Percentiles rank a stretch among this genome's conserved stretches.
Conservation (phyloP, 2,888 invertebrate species). For the Cosmopolites sordidus region DNA sequence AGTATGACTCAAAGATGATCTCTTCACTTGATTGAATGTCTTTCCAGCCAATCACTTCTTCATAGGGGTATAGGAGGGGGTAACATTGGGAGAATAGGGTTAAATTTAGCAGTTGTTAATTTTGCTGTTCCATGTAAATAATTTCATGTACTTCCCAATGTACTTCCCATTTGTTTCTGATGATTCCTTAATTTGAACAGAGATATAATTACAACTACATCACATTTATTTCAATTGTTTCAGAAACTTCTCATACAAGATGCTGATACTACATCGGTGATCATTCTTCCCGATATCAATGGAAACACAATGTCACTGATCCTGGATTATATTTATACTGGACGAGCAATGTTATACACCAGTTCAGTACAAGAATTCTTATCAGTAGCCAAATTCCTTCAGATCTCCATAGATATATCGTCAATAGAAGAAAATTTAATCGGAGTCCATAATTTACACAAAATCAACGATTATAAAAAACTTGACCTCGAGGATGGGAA, state of each 20-base stretch:
- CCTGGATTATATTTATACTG: slow-evolving; percentile 66
- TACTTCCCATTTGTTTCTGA: too few relatives aligned
- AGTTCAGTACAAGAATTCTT: slow-evolving; percentile 58
- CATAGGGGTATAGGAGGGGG: too few relatives aligned
- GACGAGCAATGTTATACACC: slow-evolving; percentile 58
- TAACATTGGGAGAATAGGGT: too few relatives aligned
- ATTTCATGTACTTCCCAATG: too few relatives aligned
- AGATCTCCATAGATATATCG: slow-evolving; percentile 36
- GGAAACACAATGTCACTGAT: slow-evolving; percentile 59
- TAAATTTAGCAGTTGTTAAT: too few relatives aligned
- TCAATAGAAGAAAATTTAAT: slow-evolving; percentile 8
- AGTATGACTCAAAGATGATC: too few relatives aligned
- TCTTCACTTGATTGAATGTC: too few relatives aligned
- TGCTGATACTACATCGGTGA: slow-evolving; percentile 56
- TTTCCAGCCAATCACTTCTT: too few relatives aligned
- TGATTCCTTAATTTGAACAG: too few relatives aligned
- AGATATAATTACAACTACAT: too few relatives aligned
- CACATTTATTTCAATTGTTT: too few relatives aligned
- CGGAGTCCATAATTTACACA: neutral
- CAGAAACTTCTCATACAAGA: slow-evolving; percentile 44
- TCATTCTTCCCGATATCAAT: slow-evolving; percentile 63
- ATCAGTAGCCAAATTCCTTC: slow-evolving; percentile 51
- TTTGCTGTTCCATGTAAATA: too few relatives aligned
- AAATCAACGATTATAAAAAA: slow-evolving; percentile 7
- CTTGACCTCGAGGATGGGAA: slow-evolving; percentile 3